These are phyloP conservation scores for Tribolium castaneum DNA, from an alignment of 1,140 invertebrate species.

Conservation along the genomic window DNA sequence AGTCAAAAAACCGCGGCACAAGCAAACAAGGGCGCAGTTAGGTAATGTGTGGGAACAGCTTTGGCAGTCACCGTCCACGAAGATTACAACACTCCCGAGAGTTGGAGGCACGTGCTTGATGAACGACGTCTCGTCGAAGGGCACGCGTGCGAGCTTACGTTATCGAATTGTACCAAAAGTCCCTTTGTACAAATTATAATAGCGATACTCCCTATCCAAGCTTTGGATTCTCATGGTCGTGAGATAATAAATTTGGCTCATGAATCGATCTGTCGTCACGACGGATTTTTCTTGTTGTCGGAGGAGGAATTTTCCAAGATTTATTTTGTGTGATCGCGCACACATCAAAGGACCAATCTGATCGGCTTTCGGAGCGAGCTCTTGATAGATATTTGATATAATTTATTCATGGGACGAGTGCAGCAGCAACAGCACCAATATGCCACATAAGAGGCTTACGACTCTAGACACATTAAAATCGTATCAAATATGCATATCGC, in stretches of 20 bases:
- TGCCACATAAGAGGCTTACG: slow-evolving; percentile 64
- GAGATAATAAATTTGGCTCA: background rate
- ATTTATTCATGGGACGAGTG: slow-evolving; percentile 64
- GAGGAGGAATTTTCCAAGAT: slow-evolving; percentile 26
- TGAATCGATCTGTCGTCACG: slow-evolving; percentile 10
- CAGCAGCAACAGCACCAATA: slow-evolving; percentile 58
- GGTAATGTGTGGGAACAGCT: slow-evolving; percentile 55
- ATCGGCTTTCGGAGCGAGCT: slow-evolving; percentile 59
- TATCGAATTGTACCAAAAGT: slow-evolving; percentile 37
- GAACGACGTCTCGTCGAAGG: slow-evolving; percentile 13
- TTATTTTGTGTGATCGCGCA: slow-evolving; percentile 39
- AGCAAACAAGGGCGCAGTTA: slow-evolving; percentile 31
- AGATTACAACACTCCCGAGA: slow-evolving; percentile 57
- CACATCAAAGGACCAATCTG: slow-evolving; percentile 62
- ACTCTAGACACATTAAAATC: slow-evolving; percentile 65
- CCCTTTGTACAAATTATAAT: slow-evolving; percentile 48
- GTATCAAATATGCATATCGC: slow-evolving; percentile 65
- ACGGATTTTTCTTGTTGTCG: background rate
- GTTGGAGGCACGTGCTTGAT: slow-evolving; percentile 49
- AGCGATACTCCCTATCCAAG: slow-evolving; percentile 43
- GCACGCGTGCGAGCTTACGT: slow-evolving; percentile 53
- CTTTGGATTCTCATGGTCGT: slow-evolving; percentile 9
- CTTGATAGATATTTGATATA: slow-evolving; percentile 65
- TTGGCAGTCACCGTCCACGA: slow-evolving; percentile 54
- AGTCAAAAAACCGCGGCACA: background rate